A percentile compares a stretch with the other conserved stretches of the same genome.
Evolutionary conservation across 2,888 invertebrate species (phyloP).

Genomic region (Caenorhabditis afra): DNA sequence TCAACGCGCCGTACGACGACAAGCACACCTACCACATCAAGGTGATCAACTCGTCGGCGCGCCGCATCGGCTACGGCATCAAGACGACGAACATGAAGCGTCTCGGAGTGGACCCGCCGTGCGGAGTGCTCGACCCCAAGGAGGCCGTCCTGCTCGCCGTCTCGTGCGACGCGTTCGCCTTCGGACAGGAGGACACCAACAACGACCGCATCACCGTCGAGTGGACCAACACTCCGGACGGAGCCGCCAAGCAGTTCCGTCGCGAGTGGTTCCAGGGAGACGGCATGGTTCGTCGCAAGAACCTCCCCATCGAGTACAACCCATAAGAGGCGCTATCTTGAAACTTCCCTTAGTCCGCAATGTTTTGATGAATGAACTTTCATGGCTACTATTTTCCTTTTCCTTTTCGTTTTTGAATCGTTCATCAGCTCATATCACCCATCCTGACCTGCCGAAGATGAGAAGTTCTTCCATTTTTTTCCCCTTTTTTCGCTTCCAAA

Average conservation of each 20-base stretch:
- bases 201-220: slow-evolving; percentile 64
- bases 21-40: slow-evolving; percentile 74
- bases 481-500: too few relatives aligned
- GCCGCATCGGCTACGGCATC: slow-evolving; percentile 70
- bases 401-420: too few relatives aligned
- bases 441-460: too few relatives aligned
- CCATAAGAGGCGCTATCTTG: too few relatives aligned
- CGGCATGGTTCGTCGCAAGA: slow-evolving; percentile 71
- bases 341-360: too few relatives aligned
- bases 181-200: slow-evolving; percentile 53
- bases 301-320: slow-evolving; percentile 61
- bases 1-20: slow-evolving; percentile 74
- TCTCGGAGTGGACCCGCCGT: slow-evolving; percentile 68
- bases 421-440: too few relatives aligned
- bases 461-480: too few relatives aligned
- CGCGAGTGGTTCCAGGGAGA: slow-evolving; percentile 75
- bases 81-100: slow-evolving; percentile 73
- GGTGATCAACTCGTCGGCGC: slow-evolving; percentile 70
- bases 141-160: slow-evolving; percentile 58
- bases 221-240: slow-evolving; percentile 70
- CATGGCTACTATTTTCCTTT: too few relatives aligned
- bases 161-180: slow-evolving; percentile 52
- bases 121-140: slow-evolving; percentile 72
- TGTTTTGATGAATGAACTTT: too few relatives aligned
- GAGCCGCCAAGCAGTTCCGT: slow-evolving; percentile 68